Evolutionary conservation across 2,888 invertebrate species (phyloP), one percentile per base, ranked within the genome.

Genomic region (Gerosis bhagava): DNA sequence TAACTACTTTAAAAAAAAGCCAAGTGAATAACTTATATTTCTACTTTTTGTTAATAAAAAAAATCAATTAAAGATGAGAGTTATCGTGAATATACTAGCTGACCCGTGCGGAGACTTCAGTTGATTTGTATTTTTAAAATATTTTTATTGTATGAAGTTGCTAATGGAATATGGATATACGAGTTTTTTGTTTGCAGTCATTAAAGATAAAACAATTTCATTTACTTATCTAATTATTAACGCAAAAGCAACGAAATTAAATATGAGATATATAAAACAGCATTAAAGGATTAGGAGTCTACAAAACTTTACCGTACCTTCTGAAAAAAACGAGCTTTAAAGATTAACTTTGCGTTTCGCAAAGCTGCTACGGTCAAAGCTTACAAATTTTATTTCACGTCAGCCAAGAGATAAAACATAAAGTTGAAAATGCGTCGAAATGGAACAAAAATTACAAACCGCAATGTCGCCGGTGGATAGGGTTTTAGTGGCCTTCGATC

Each of bases 401-500:
- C 28, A 48, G 34, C 44, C 47, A 50, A 40, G 48, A 52, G 51
- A 51, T 55, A 51, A 51, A 45, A 50, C 31, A 48, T 41, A 34
- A 40, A 52, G 39, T 43, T 37, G 48, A 51, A 51, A 53, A 37
- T 50, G 51, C 44, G 32, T 37, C 48, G 49, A 46, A 55, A 65
- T 57, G 54, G 52, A 57, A 59, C 50, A 59, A 62, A 73, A 73
- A 71, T 73, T 73, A 72, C 68, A 65, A 60, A 64, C 64, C 66
- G 56, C 70, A 70, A 58, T 56, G 70, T 70, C 73, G 68, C 65
- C 61, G 60, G 68, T 62, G 60, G 59, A 60, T 57, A 64, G 63
- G 60, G 68, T 63, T 70, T 72, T 70, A 70, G 72, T 67, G 72
- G 69, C 69, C 73, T 81, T 80, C 82, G 78, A 83, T 83, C 80